phyloP scores from a whole-genome alignment of 1,140 invertebrate genomes.

The Aphaenogaster floridana region DNA sequence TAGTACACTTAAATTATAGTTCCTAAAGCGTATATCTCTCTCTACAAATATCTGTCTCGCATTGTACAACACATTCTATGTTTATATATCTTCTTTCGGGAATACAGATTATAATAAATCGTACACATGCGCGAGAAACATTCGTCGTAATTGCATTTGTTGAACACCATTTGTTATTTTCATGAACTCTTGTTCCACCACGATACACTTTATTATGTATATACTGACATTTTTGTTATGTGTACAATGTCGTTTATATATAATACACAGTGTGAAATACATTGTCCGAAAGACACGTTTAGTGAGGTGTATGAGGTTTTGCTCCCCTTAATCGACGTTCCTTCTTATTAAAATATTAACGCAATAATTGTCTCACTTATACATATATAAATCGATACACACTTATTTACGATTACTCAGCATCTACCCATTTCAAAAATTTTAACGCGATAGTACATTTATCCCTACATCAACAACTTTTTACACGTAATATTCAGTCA shows the following conservation, averaged over 20 bases:
- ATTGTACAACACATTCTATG: conserved; percentile 16
- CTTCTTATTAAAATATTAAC: conserved; percentile 84
- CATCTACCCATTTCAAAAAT: conserved; percentile 69
- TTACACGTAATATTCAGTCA: conserved; percentile 84
- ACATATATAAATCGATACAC: conserved; percentile 78
- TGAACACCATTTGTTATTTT: conserved; percentile 72
- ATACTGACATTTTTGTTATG: conserved; percentile 73
- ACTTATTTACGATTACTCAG: conserved; percentile 76
- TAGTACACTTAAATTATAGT: conserved; percentile 18
- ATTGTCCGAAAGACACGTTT: conserved; percentile 84
- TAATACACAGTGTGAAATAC: conserved; percentile 78
- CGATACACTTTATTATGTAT: conserved; percentile 66
- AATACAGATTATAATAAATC: conserved; percentile 58
- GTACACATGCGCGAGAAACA: conserved; percentile 64
- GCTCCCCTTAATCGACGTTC: conserved; percentile 76
- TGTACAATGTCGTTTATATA: conserved; percentile 67
- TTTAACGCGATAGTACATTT: conserved; percentile 82
- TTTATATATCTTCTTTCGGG: not conserved
- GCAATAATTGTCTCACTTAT: conserved; percentile 79
- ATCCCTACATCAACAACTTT: conserved; percentile 85
- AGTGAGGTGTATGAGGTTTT: conserved; percentile 79
- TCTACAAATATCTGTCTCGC: conserved; percentile 6
- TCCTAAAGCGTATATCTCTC: conserved; percentile 7
- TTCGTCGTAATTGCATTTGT: conserved; percentile 62
- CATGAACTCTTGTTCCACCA: conserved; percentile 56